Percentiles rank a stretch among this genome's conserved stretches.
Evolutionary conservation across 2,113 vertebrate species (phyloP).

Genomic region (Lamprotornis superbus): DNA sequence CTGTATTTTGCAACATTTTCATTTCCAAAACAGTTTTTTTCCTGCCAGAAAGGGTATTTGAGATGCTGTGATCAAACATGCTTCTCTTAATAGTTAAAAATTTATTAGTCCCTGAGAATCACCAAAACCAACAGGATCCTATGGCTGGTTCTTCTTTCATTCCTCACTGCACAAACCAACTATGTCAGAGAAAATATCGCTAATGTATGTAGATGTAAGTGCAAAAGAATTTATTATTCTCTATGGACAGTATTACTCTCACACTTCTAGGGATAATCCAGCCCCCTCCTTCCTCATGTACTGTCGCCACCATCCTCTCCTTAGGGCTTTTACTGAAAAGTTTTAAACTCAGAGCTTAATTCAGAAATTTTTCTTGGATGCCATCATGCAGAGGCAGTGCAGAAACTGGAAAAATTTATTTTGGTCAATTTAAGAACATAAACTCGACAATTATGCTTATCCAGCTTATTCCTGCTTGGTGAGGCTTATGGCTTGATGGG

Average conservation of each 20-base stretch:
- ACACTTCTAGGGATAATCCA: neutral
- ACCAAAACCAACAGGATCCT: neutral
- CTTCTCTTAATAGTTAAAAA: neutral
- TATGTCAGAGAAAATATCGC: neutral
- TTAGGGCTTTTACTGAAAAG: neutral
- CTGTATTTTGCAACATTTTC: neutral
- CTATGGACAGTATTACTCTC: neutral
- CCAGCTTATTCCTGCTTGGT: neutral
- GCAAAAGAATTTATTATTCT: slow-evolving; percentile 20
- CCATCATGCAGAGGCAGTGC: neutral
- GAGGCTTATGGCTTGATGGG: neutral
- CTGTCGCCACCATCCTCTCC: neutral
- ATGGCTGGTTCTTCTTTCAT: neutral
- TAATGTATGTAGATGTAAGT: neutral
- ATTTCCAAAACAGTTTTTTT: neutral
- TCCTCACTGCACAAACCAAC: neutral
- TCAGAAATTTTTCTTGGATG: neutral
- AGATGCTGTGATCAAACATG: neutral
- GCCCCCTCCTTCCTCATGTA: neutral
- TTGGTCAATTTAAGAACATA: neutral
- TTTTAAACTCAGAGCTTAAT: neutral
- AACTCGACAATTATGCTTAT: neutral
- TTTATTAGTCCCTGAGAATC: neutral
- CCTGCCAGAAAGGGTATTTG: neutral
- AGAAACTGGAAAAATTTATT: neutral